These are phyloP conservation scores for Diaphora mendica DNA, from an alignment of 2,888 invertebrate species.

Conservation along the genomic window DNA sequence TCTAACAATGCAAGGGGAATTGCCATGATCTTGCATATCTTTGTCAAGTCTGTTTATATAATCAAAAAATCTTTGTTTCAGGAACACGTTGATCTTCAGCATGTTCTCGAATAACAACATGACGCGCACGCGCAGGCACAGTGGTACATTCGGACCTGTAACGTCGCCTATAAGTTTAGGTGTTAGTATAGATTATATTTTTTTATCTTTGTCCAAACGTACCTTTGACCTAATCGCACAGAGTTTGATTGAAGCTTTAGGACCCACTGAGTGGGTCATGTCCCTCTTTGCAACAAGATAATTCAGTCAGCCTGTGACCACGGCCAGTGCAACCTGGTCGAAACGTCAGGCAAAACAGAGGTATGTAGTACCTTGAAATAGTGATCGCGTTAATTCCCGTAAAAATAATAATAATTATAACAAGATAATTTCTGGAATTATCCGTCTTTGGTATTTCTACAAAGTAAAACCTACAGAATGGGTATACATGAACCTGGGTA, in stretches of 20 bases:
- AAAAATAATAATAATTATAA: too few relatives aligned
- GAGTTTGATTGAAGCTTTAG: background rate
- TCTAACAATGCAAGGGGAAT: background rate
- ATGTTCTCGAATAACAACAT: constrained; percentile 89
- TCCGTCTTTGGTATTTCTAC: too few relatives aligned
- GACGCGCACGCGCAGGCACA: constrained; percentile 93
- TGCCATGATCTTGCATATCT: background rate
- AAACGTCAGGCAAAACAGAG: too few relatives aligned
- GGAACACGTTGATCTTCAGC: constrained; percentile 90
- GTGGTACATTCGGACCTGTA: constrained; percentile 93
- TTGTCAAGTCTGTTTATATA: background rate
- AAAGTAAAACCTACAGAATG: too few relatives aligned
- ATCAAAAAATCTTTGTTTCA: constrained; percentile 71
- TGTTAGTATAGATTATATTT: constrained; percentile 46
- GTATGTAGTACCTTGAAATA: too few relatives aligned
- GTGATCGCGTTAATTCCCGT: too few relatives aligned
- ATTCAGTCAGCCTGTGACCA: too few relatives aligned
- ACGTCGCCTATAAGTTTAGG: constrained; percentile 72
- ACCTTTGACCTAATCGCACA: background rate
- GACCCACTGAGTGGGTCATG: too few relatives aligned
- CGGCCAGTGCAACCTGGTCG: too few relatives aligned
- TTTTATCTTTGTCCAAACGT: background rate
- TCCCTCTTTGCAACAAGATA: too few relatives aligned
- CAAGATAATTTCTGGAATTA: too few relatives aligned
- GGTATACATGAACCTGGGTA: too few relatives aligned